Percentiles rank a stretch among this genome's conserved stretches.
These are phyloP conservation scores for Lasioglossum morio DNA, from an alignment of 2,888 invertebrate genomes.

Conservation along the genomic window DNA sequence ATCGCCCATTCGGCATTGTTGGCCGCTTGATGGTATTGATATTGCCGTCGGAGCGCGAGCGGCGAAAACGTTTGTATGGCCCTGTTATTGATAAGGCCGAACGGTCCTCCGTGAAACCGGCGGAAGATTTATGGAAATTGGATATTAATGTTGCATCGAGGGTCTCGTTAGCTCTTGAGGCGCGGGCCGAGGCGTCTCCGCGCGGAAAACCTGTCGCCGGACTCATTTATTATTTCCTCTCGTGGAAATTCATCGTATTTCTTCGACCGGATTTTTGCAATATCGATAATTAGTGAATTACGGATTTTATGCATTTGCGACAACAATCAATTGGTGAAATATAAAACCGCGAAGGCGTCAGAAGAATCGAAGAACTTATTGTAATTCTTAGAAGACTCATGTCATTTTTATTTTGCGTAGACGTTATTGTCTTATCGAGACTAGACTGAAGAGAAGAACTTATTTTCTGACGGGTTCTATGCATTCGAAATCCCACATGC, in stretches of 20 bases:
- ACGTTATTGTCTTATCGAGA: neutral
- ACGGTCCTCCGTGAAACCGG: slow-evolving; percentile 4
- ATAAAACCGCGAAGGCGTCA: neutral
- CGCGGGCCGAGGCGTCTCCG: neutral
- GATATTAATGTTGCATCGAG: slow-evolving; percentile 42
- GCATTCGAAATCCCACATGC: neutral
- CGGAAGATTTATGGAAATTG: slow-evolving; percentile 50
- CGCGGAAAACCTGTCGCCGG: neutral
- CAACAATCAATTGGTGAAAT: neutral
- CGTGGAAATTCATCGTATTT: neutral
- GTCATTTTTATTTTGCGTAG: neutral
- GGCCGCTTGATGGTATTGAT: slow-evolving; percentile 49
- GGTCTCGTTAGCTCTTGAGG: slow-evolving; percentile 19
- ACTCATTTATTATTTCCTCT: neutral
- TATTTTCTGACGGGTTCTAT: neutral
- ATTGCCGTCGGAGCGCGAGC: slow-evolving; percentile 36
- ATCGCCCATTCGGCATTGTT: slow-evolving; percentile 50
- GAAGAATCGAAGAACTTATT: neutral
- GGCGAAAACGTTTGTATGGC: slow-evolving; percentile 33
- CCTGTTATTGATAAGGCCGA: slow-evolving; percentile 46
- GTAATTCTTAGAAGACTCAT: neutral
- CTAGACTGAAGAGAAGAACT: neutral
- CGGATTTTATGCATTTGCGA: neutral
- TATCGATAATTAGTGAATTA: neutral
- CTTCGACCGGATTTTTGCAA: neutral